These are phyloP conservation scores for Tuberolachnus salignus DNA, from an alignment of 2,888 invertebrate species.

Conservation along the genomic window DNA sequence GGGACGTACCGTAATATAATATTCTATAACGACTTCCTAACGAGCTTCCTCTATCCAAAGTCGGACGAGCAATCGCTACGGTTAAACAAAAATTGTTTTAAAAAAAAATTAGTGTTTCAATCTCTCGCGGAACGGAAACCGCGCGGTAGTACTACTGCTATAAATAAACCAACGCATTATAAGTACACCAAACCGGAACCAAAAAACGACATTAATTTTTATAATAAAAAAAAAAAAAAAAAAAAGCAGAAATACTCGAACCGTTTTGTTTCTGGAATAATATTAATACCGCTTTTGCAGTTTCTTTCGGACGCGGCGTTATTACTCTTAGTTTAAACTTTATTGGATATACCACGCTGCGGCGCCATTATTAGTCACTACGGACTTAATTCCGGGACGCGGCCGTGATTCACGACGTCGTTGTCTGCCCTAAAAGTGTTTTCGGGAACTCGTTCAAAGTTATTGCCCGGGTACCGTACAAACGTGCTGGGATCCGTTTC, in stretches of 20 bases:
- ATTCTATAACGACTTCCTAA: conserved; percentile 56
- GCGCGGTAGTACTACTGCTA: too few relatives aligned
- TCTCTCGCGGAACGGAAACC: conserved; percentile 38
- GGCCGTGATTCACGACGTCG: conserved; percentile 28
- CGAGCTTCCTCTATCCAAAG: conserved; percentile 49
- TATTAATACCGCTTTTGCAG: too few relatives aligned
- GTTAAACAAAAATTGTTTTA: conserved; percentile 13
- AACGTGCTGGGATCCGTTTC: not conserved
- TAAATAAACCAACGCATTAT: conserved; percentile 48
- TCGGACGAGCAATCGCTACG: conserved; percentile 9
- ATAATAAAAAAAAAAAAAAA: conserved; percentile 1
- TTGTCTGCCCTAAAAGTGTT: conserved; percentile 12
- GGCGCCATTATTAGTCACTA: conserved; percentile 35
- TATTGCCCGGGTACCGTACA: conserved; percentile 21
- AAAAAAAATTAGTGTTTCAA: too few relatives aligned
- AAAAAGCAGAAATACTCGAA: too few relatives aligned
- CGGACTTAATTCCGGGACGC: conserved; percentile 22
- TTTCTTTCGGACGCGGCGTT: too few relatives aligned
- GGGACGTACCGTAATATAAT: conserved; percentile 45
- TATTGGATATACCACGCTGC: not conserved
- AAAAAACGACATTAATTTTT: conserved; percentile 39
- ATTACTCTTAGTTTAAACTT: conserved; percentile 19
- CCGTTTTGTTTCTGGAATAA: too few relatives aligned
- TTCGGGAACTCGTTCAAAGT: conserved; percentile 32
- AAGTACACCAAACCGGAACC: conserved; percentile 40